These are phyloP conservation scores for Cyanoramphus novaezelandiae DNA, from an alignment of 2,113 vertebrate genomes.

Conservation along the genomic window DNA sequence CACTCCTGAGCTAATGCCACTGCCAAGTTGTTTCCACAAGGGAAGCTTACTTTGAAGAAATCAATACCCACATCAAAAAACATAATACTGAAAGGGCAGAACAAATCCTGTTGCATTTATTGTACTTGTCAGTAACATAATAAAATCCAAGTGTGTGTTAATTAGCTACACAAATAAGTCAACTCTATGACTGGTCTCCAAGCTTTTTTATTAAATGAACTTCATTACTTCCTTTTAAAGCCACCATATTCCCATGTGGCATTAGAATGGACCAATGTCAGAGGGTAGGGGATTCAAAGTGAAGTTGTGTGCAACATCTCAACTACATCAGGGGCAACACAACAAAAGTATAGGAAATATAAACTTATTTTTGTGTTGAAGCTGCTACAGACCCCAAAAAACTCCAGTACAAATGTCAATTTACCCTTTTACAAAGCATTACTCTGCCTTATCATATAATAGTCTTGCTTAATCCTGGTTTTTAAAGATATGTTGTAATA, in stretches of 20 bases:
- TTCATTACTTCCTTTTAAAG: not conserved
- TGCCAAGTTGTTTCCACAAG: not conserved
- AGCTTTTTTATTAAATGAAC: not conserved
- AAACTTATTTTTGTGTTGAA: not conserved
- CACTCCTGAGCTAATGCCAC: not conserved
- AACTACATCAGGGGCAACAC: not conserved
- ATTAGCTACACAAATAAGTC: not conserved
- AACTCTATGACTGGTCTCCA: not conserved
- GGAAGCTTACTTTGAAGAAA: not conserved
- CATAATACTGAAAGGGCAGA: not conserved
- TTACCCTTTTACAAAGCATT: not conserved
- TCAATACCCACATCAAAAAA: not conserved
- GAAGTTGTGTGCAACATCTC: not conserved
- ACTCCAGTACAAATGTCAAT: not conserved
- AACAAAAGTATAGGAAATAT: not conserved
- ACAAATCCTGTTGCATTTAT: not conserved
- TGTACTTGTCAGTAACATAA: not conserved
- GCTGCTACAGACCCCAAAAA: not conserved
- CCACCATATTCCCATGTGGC: not conserved
- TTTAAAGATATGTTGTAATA: not conserved
- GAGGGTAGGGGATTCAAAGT: not conserved
- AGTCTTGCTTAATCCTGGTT: not conserved
- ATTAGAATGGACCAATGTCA: not conserved
- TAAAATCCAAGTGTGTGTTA: not conserved
- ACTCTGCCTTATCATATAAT: not conserved